Percentiles rank a stretch among this genome's conserved stretches.
phyloP scores from a whole-genome alignment of 1,140 invertebrate genomes.

The Chelonus insularis region DNA sequence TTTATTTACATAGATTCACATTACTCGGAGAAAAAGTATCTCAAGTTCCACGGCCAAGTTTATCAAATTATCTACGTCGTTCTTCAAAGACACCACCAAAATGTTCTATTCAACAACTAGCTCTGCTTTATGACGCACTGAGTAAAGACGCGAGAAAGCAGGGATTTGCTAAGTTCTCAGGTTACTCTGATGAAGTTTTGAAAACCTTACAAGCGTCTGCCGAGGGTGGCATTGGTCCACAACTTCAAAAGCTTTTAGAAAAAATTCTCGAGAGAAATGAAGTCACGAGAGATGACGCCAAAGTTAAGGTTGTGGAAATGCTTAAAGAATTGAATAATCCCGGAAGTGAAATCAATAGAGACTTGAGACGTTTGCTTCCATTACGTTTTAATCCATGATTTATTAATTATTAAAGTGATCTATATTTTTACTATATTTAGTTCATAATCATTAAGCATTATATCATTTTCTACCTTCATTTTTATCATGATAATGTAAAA shows the following conservation, averaged over 20 bases:
- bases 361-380: slow-evolving; percentile 45
- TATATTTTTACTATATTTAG: slow-evolving; percentile 17
- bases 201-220: slow-evolving; percentile 39
- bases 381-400: slow-evolving; percentile 40
- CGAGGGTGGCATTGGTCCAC: slow-evolving; percentile 45
- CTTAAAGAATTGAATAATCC: slow-evolving; percentile 41
- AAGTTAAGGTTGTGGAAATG: slow-evolving; percentile 31
- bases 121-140: slow-evolving; percentile 46
- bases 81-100: slow-evolving; percentile 40
- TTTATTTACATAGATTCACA: slow-evolving; percentile 40
- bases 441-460: neutral
- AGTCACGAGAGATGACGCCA: slow-evolving; percentile 49
- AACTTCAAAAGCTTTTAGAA: slow-evolving; percentile 44
- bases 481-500: no score
- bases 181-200: slow-evolving; percentile 48
- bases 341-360: slow-evolving; percentile 42
- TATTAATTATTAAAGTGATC: no score
- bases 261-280: slow-evolving; percentile 45
- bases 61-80: slow-evolving; percentile 42
- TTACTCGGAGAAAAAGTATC: slow-evolving; percentile 49
- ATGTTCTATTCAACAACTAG: slow-evolving; percentile 44
- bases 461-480: neutral
- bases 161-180: slow-evolving; percentile 47
- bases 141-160: slow-evolving; percentile 54
- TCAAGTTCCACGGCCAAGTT: slow-evolving; percentile 51